phyloP scores from a whole-genome alignment of 2,888 invertebrate species.

The Andrena dorsata region DNA sequence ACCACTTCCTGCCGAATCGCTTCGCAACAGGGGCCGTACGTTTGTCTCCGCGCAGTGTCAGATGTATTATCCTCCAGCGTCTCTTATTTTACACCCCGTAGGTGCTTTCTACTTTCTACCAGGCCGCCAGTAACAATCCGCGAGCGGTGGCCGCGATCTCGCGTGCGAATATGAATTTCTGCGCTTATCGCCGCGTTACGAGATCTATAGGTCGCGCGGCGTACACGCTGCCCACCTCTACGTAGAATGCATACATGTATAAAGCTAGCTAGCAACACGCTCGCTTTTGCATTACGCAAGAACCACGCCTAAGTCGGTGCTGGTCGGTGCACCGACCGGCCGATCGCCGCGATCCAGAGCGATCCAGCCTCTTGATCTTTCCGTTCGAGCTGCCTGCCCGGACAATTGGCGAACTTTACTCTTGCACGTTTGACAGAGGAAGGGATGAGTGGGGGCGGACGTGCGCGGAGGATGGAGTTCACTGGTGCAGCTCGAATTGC shows the following conservation, averaged over 20 bases:
- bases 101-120: constrained; percentile 69
- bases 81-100: constrained; percentile 26
- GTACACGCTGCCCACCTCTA: constrained; percentile 9
- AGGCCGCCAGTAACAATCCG: constrained; percentile 45
- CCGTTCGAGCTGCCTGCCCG: constrained; percentile 5
- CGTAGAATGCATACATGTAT: constrained; percentile 47
- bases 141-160: constrained; percentile 42
- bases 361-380: constrained; percentile 37
- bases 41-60: background rate
- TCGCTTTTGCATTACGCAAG: constrained; percentile 79
- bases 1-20: background rate
- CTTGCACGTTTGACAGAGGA: background rate
- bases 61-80: background rate
- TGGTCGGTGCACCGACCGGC: constrained; percentile 59
- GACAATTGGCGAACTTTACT: background rate
- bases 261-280: constrained; percentile 75
- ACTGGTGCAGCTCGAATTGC: too few species aligned
- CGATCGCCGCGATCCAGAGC: constrained; percentile 47
- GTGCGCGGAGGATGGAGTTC: background rate
- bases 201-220: constrained; percentile 47
- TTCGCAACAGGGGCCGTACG: background rate
- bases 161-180: constrained; percentile 67
- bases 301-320: constrained; percentile 80
- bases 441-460: background rate
- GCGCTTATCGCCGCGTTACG: constrained; percentile 59